Evolutionary conservation across 2,888 invertebrate genomes (phyloP).

Genomic region (Amphiduros pacificus): DNA sequence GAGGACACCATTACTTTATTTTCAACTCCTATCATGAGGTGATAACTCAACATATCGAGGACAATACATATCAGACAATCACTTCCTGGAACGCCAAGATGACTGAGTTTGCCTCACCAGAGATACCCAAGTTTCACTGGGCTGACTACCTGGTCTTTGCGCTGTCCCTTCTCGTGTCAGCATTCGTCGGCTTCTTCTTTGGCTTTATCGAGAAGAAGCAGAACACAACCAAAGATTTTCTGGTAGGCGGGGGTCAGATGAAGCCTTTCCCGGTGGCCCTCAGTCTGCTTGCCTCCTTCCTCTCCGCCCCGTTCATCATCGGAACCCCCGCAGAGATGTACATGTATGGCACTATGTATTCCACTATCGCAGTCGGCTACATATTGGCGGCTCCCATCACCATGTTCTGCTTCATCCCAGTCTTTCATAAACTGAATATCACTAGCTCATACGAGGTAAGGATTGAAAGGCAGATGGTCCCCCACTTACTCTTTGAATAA

Average conservation of each 20-base stretch:
- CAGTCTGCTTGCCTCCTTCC: slow-evolving; percentile 32
- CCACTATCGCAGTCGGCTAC: slow-evolving; percentile 67
- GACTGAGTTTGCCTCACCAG: too few relatives aligned
- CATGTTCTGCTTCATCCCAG: slow-evolving; percentile 47
- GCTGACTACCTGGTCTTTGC: slow-evolving; percentile 44
- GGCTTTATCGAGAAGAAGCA: slow-evolving; percentile 34
- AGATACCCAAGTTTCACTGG: slow-evolving; percentile 38
- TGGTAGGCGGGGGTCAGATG: slow-evolving; percentile 8
- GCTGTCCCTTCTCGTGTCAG: slow-evolving; percentile 36
- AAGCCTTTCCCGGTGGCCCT: slow-evolving; percentile 4
- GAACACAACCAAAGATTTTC: slow-evolving; percentile 1
- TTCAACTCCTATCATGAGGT: too few relatives aligned
- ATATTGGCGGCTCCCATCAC: slow-evolving; percentile 70
- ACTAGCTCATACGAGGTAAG: slow-evolving; percentile 51
- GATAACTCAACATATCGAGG: too few relatives aligned
- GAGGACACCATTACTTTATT: too few relatives aligned
- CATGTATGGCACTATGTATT: slow-evolving; percentile 80
- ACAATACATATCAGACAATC: too few relatives aligned
- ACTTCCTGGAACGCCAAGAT: too few relatives aligned
- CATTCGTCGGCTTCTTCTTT: slow-evolving; percentile 38
- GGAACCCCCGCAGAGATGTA: slow-evolving; percentile 45
- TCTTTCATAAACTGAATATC: slow-evolving; percentile 44
- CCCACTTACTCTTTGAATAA: too few relatives aligned
- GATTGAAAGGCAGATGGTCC: too few relatives aligned
- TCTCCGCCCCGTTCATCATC: slow-evolving; percentile 45